Evolutionary conservation across 2,888 invertebrate species (phyloP), one percentile per base, ranked within the genome.

Genomic region (Suillia variegata): DNA sequence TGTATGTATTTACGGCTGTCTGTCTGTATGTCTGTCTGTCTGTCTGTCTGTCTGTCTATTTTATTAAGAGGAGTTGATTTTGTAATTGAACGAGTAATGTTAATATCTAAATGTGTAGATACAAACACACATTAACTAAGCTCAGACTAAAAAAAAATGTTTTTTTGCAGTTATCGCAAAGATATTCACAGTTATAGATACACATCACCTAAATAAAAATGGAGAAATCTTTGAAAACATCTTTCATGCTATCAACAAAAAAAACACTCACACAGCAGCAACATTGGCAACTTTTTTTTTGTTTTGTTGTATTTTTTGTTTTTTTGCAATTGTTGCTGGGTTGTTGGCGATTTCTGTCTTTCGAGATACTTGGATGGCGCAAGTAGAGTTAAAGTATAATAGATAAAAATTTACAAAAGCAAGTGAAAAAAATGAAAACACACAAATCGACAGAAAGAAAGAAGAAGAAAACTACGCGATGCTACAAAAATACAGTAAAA

Each of bases 121-220:
- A 38, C 38, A 38, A 10, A 13, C 45, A 12, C 20, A 45, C 45
- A 6, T 17, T 45, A 20, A 20, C 18, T 45, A 20, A n/a, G n/a
- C n/a, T n/a, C n/a, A n/a, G n/a, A n/a, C n/a, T n/a, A n/a, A n/a
- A n/a, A 17, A 45, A 6, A 45, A 20, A 45, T 45, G 13, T 20
- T 45, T 17, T 17, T 17, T 5, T 18, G 45, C 45, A 45, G 45
- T 45, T 45, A 45, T 18, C 45, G 22, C 24, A 24, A 48, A 50
- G 50, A 50, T 50, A 5, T 50, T 4, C 50, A 50, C 57, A 52
- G 31, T 52, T 58, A 53, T 58, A 49, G 49, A 54, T 54, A 54
- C 54, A 54, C 54, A 54, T 54, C 54, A 59, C 49, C 58, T 20
- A 54, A 59, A 54, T 59, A 53, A 48, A 18, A 51, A 53, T 31